Percentiles rank a stretch among this genome's conserved stretches.
Conservation (phyloP, 2,797 vertebrate species). For the Micromesistius poutassou region DNA sequence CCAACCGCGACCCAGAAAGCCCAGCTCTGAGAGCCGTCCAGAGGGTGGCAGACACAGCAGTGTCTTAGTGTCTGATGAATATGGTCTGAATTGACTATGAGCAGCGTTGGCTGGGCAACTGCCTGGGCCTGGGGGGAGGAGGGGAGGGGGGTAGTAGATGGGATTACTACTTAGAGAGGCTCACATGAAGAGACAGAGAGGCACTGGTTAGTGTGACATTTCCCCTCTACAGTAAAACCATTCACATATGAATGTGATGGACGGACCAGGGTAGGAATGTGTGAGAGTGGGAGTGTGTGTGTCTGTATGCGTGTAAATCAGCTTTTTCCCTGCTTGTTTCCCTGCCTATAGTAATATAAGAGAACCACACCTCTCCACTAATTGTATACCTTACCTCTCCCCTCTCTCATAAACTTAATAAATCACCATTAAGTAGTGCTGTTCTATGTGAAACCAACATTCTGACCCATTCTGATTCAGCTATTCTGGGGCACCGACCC, state of each 20-base stretch:
- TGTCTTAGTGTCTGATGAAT: conserved; percentile 8
- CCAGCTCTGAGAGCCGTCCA: conserved; percentile 9
- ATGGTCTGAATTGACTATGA: conserved; percentile 49
- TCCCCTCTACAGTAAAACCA: conserved; percentile 53
- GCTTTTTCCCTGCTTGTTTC: conserved; percentile 28
- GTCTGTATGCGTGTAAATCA: conserved; percentile 25
- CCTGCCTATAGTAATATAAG: not conserved
- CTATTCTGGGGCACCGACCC: conserved; percentile 38
- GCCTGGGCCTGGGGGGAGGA: conserved; percentile 24
- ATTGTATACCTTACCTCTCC: not conserved
- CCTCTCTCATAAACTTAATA: not conserved
- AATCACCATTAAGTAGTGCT: not conserved
- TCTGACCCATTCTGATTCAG: conserved; percentile 1
- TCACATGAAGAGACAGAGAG: conserved; percentile 37
- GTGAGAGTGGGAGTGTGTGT: conserved; percentile 12
- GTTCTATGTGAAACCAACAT: conserved; percentile 41
- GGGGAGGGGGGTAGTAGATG: conserved; percentile 35
- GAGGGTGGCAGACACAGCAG: conserved; percentile 23
- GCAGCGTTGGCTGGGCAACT: conserved; percentile 36
- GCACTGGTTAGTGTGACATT: conserved; percentile 58
- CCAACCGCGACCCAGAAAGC: not conserved
- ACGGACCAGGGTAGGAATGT: conserved; percentile 15
- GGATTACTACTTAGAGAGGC: conserved; percentile 41
- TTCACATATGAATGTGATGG: conserved; percentile 38
- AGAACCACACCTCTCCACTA: not conserved